Percentiles rank a stretch among this genome's conserved stretches.
Conservation (phyloP, 2,888 invertebrate species). For the Eugnorisma glareosa region DNA sequence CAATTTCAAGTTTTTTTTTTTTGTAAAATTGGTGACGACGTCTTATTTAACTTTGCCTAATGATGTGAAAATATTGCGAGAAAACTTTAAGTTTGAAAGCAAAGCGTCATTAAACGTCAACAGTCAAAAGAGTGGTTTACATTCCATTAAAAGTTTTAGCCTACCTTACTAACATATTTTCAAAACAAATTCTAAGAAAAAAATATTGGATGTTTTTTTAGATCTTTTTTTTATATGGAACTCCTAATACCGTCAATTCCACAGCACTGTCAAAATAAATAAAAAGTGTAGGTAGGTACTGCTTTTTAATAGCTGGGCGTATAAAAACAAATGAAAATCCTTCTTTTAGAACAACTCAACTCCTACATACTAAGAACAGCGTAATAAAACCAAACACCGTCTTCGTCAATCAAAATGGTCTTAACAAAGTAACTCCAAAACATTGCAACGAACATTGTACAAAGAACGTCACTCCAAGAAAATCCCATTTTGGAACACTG, state of each 20-base stretch:
- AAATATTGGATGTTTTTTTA: too few species aligned
- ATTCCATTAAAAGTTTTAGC: constrained; percentile 2
- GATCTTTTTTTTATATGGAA: background rate
- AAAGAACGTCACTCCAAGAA: constrained; percentile 44
- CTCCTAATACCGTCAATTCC: too few species aligned
- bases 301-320: background rate
- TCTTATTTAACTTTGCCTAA: background rate
- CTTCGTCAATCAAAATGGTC: constrained; percentile 31
- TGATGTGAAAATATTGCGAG: background rate
- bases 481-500: constrained; percentile 41
- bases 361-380: constrained; percentile 3
- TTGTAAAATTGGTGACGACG: background rate
- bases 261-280: background rate
- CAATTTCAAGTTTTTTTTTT: background rate
- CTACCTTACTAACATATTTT: background rate
- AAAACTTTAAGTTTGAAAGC: constrained; percentile 19
- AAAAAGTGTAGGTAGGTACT: too few species aligned
- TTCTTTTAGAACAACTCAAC: background rate
- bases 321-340: constrained; percentile 6
- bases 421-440: constrained; percentile 31
- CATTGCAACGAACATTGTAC: constrained; percentile 27
- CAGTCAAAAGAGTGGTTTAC: constrained; percentile 22
- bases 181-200: background rate
- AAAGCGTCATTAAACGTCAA: constrained; percentile 1
- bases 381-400: constrained; percentile 14